Evolutionary conservation across 2,113 vertebrate species (phyloP), one percentile per base, ranked within the genome.

Genomic region (Alces alces): DNA sequence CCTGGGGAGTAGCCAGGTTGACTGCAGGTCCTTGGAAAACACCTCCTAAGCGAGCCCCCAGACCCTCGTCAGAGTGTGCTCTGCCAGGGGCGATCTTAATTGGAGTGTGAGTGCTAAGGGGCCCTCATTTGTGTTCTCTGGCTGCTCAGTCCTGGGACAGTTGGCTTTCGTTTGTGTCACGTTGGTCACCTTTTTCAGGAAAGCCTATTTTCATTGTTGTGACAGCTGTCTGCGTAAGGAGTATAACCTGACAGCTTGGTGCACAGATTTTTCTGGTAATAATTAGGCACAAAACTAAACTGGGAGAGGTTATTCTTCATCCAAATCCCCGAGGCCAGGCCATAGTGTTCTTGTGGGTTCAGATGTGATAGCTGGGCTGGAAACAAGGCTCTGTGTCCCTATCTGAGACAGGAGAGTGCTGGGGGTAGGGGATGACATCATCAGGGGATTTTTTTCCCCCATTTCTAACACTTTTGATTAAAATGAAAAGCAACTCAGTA

Each of bases 1-100:
- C 14, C 12, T 70, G n/a, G 7, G 13, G 12, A 11, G 9, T 13
- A 12, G 15, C 7, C 21, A 6, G 33, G 60, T 33, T 73, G 28
- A 60, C 52, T 60, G 21, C 33, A 33, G 3, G 3, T 23, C 1
- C 3, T 6, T 19, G 1, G 11, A 50, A 28, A 12, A 73, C 14
- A 70, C 1, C 47, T 52, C 11, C 55, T 28, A 21, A 16, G 12
- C 0, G 17, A 54, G 3, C n/a, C 19, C 17, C 1, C 5, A 83
- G 45, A 11, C 6, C 45, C 30, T 58, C 45, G 17, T 28, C 28
- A 52, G 58, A 64, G 36, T 33, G 4, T n/a, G 2, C 21, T 25
- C 14, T 12, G 28, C 27, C 17, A 25, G n/a, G 23, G 28, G 6
- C 1, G 0, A 6, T 52, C 28, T 30, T 55, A 39, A 43, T 86